Evolutionary conservation across 2,797 vertebrate species (phyloP).

Genomic region (Crenuchus spilurus): DNA sequence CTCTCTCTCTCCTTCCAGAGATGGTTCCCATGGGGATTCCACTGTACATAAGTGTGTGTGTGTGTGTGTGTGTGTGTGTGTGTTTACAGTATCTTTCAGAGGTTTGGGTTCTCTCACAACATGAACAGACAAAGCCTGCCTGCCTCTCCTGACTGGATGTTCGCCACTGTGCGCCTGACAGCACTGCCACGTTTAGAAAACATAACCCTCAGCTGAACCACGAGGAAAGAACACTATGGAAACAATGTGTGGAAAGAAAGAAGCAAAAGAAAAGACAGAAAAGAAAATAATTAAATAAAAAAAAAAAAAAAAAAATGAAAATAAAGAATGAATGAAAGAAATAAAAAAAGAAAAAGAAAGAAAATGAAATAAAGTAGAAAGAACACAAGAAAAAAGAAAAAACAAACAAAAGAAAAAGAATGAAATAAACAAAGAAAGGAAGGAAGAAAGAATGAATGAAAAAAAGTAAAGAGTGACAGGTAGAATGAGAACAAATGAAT

Average conservation of each 20-base stretch:
- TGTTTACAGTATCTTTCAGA: background rate
- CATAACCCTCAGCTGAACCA: background rate
- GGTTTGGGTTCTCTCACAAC: background rate
- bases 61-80: constrained; percentile 8
- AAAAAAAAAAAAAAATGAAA: background rate
- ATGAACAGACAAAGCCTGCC: too few relatives aligned
- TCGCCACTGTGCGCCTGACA: background rate
- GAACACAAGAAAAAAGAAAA: background rate
- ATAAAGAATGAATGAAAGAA: background rate
- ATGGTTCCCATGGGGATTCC: constrained; percentile 56
- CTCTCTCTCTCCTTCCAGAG: constrained; percentile 11
- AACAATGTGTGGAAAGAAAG: too few relatives aligned
- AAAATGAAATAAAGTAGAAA: background rate
- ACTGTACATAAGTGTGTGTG: too few relatives aligned
- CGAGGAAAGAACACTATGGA: background rate
- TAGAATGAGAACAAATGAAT: background rate
- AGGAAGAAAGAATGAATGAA: too few relatives aligned
- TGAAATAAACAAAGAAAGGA: too few relatives aligned
- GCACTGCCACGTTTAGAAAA: constrained; percentile 12
- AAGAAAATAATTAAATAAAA: background rate
- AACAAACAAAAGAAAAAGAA: too few relatives aligned
- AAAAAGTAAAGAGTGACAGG: too few relatives aligned
- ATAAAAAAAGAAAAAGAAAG: background rate
- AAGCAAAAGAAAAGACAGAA: too few relatives aligned
- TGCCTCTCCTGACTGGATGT: background rate